Base-by-base conservation (phyloP, 2,888 invertebrate genomes). In the Tenthredo livida region DNA sequence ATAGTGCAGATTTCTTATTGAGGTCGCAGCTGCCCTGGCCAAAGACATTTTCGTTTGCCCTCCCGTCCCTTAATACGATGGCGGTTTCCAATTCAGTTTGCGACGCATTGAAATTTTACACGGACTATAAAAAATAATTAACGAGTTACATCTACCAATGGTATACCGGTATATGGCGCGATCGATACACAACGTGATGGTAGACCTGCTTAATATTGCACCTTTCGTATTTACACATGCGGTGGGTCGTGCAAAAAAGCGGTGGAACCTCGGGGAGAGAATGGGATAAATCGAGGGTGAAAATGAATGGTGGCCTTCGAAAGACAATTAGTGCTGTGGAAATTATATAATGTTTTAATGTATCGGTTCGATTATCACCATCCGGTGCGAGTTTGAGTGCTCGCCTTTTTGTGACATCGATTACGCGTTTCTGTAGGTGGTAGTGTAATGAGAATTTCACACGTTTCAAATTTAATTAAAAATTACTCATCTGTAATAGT, bases 321-420 rank as follows among this genome's bases (percentile, higher is more conserved):
- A 58, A 80, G 37, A 37, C 61, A 80, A 80, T 80, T 58, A 80
- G 80, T n/a, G 61, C 21, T 61, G 58, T 61, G 61, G 15, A 61
- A 61, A 61, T 61, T 43, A 33, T 80, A 80, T 80, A 80, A 61
- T 37, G 61, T 80, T 80, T 61, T 10, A 80, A 80, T 40, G 40
- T 80, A 80, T 80, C 40, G 61, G 61, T 58, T 80, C 80, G 58
- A 80, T 80, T 58, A 80, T 61, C 58, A 58, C 80, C 80, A 80
- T 29, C 80, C 50, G 80, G 21, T 80, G 50, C 61, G 58, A 29
- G 21, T n/a, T 40, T 40, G 58, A 37, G 37, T n/a, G 10, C 50
- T 40, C 37, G 17, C 9, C n/a, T 80, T 80, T 58, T 80, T 80
- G 37, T 17, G 37, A 80, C 61, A 80, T 61, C 61, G 37, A 37